Evolutionary conservation across 2,888 invertebrate genomes (phyloP).

Genomic region (Tetranychus piercei): DNA sequence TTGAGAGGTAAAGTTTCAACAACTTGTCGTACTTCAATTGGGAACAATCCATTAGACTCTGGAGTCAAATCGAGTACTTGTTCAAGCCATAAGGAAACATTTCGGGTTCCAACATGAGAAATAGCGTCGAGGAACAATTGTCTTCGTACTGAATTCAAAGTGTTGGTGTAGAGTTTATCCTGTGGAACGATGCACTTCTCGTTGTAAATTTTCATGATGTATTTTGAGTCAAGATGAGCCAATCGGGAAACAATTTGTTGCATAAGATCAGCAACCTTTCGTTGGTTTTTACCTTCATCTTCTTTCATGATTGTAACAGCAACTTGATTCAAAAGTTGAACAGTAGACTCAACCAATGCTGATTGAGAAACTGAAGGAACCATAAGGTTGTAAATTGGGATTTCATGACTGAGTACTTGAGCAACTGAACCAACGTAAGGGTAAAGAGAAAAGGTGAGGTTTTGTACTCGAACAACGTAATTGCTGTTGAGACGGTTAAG

Average conservation of each 20-base stretch:
- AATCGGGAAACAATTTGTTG: slow-evolving; percentile 17
- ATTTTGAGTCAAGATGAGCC: slow-evolving; percentile 25
- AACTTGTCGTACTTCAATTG: slow-evolving; percentile 25
- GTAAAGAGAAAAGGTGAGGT: not conserved
- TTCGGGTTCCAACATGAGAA: slow-evolving; percentile 31
- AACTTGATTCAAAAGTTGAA: not conserved
- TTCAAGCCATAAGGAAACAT: slow-evolving; percentile 27
- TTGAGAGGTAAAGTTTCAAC: slow-evolving; percentile 29
- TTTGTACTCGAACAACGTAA: not conserved
- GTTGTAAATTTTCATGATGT: slow-evolving; percentile 12
- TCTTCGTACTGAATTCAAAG: slow-evolving; percentile 25
- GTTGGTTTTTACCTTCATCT: not conserved
- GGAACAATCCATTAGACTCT: slow-evolving; percentile 27
- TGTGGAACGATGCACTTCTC: not conserved
- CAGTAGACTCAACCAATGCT: not conserved
- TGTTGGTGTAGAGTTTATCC: slow-evolving; percentile 17
- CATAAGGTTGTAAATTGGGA: not conserved
- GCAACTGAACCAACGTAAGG: not conserved
- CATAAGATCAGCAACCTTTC: not conserved
- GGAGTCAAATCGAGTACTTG: slow-evolving; percentile 31
- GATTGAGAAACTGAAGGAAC: not conserved
- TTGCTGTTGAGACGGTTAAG: not conserved
- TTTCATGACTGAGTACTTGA: not conserved
- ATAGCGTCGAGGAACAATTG: slow-evolving; percentile 30
- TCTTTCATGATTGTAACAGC: not conserved